phyloP scores from a whole-genome alignment of 35 echinoderm and acorn worm genomes.

The Holothuria glaberrima region DNA sequence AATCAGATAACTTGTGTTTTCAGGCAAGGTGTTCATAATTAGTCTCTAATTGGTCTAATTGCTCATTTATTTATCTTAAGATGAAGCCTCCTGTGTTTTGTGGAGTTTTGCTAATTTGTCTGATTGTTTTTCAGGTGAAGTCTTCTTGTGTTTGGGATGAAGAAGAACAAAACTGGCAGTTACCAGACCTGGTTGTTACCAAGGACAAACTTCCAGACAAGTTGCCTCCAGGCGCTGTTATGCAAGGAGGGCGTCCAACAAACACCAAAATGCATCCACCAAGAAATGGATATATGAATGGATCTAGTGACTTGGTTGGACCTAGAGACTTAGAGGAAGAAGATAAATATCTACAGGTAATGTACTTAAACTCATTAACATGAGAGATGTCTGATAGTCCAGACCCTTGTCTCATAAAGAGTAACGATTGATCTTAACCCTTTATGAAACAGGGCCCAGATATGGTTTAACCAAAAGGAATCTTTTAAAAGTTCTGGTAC shows the following conservation, averaged over 20 bases:
- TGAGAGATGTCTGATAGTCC: too few species aligned
- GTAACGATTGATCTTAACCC: too few species aligned
- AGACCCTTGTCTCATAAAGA: too few species aligned
- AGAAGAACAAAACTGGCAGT: constrained; percentile 81
- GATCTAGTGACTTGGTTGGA: constrained; percentile 36
- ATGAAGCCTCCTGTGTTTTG: too few species aligned
- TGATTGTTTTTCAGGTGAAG: constrained; percentile 64
- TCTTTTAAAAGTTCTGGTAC: not conserved
- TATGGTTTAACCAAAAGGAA: not conserved
- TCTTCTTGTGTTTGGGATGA: constrained; percentile 88
- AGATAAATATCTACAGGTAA: constrained; percentile 85
- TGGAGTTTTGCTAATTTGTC: too few species aligned
- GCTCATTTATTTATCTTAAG: too few species aligned
- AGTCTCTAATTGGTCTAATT: too few species aligned
- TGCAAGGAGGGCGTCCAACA: constrained; percentile 81
- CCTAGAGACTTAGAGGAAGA: constrained; percentile 76
- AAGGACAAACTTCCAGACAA: constrained; percentile 80
- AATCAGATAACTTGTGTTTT: too few species aligned
- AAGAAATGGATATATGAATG: constrained; percentile 68
- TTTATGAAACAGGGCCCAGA: too few species aligned
- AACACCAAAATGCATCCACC: constrained; percentile 39
- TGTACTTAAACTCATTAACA: not conserved
- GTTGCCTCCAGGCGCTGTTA: constrained; percentile 55
- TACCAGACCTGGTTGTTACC: constrained; percentile 78
- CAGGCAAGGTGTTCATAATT: too few species aligned